Base-by-base conservation (phyloP, 2,888 invertebrate genomes). In the Hemithea aestivaria region DNA sequence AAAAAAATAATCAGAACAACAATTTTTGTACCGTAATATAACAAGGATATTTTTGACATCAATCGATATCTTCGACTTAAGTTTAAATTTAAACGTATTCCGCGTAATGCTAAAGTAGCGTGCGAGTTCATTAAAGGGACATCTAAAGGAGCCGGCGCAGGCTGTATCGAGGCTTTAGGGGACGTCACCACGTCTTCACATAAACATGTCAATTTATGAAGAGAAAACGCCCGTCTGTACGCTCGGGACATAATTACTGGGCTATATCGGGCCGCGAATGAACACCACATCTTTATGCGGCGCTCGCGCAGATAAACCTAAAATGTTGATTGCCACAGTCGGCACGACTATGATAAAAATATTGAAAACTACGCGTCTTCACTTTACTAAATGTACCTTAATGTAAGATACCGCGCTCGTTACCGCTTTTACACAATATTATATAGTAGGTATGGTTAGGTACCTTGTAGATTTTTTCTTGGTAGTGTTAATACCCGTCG, bases 261-360 rank as follows among this genome's bases (percentile, higher is more conserved):
- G 65, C 62, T 45, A 59, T 70, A 69, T 65, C 67, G 67, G 58
- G 65, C 60, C 59, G 53, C 71, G 66, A 73, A 75, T 80, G 72
- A 79, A 78, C 62, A 72, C 63, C 58, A 64, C 67, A 67, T 72
- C 69, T 77, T 80, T 79, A 77, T 72, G 70, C 57, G 56, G 59
- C 57, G 56, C 63, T 62, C 63, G 64, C 58, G 52, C 61, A 54
- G 77, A 80, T 78, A 78, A 74, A 74, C 68, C 73, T 74, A 71
- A 72, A 73, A 72, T 66, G 72, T 68, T 68, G 68, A 70, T 64
- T 66, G 62, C 62, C 52, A 48, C 46, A 20, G 32, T 34, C 35
- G 38, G 32, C 16, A 10, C 55, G 63, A 60, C 56, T 53, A 46
- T 53, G 57, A 61, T 67, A 70, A 43, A 41, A 36, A 27, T 42